Evolutionary conservation across 2,888 invertebrate species (phyloP).

Genomic region (Helleia helle): DNA sequence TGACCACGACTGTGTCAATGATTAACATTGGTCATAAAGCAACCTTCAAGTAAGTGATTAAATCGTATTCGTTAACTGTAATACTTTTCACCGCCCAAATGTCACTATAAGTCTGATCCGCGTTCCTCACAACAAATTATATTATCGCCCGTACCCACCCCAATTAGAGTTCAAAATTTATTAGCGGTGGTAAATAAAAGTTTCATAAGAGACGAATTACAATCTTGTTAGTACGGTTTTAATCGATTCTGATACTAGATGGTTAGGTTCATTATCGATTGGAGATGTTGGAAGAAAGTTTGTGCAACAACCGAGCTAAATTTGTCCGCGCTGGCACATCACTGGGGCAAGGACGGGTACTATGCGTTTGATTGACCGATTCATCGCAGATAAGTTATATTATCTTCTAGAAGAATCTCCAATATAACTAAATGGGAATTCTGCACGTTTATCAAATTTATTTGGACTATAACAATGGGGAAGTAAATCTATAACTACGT

Average conservation of each 20-base stretch:
- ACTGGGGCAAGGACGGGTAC: conserved; percentile 71
- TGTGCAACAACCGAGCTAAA: conserved; percentile 57
- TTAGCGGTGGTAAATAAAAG: conserved; percentile 28
- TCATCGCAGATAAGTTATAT: conserved; percentile 45
- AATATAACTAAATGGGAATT: too few species aligned
- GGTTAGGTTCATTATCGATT: conserved; percentile 41
- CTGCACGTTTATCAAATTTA: too few species aligned
- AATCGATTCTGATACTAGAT: conserved; percentile 20
- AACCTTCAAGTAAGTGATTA: not conserved
- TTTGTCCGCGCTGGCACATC: conserved; percentile 58
- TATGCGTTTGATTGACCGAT: conserved; percentile 64
- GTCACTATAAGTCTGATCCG: conserved; percentile 50
- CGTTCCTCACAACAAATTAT: conserved; percentile 33
- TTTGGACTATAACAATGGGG: too few species aligned
- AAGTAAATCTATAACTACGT: too few species aligned
- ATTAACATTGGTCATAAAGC: not conserved
- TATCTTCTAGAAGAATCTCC: too few species aligned
- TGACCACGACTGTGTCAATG: too few species aligned
- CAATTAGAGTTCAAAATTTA: conserved; percentile 37
- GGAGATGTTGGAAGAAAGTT: conserved; percentile 45
- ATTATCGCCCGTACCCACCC: conserved; percentile 23
- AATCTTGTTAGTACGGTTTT: conserved; percentile 27
- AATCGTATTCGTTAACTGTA: conserved; percentile 17
- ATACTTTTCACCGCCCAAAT: conserved; percentile 50
- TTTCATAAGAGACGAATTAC: conserved; percentile 34